These are phyloP conservation scores for Garrulus glandarius DNA, from an alignment of 2,797 vertebrate genomes.

Conservation along the genomic window DNA sequence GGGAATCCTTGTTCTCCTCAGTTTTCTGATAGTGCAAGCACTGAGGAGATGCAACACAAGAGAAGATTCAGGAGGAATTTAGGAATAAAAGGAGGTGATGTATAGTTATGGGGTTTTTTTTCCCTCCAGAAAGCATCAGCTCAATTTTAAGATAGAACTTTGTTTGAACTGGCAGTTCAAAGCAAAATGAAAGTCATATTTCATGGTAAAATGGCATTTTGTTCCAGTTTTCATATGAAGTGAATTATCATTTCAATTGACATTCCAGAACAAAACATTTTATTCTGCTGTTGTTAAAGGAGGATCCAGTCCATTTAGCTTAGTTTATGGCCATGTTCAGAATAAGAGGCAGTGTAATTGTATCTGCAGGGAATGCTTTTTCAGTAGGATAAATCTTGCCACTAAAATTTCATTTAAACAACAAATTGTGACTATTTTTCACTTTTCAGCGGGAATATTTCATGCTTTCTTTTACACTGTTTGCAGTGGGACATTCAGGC, in stretches of 20 bases:
- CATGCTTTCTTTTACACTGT: neutral
- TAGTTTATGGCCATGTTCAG: neutral
- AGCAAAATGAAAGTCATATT: neutral
- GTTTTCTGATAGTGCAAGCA: neutral
- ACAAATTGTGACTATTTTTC: neutral
- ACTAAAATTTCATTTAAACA: neutral
- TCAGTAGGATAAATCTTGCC: neutral
- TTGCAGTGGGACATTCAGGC: neutral
- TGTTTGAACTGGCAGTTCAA: neutral
- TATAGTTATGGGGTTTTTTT: rapidly evolving
- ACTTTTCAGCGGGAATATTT: neutral
- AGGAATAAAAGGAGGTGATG: neutral
- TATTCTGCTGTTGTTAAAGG: neutral
- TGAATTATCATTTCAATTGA: neutral
- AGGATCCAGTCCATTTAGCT: neutral
- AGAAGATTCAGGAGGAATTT: neutral
- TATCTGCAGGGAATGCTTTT: neutral
- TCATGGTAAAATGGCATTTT: neutral
- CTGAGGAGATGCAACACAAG: neutral
- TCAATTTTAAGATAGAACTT: neutral
- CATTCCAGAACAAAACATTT: neutral
- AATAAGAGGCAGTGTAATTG: neutral
- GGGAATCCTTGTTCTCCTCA: neutral
- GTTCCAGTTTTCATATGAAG: neutral
- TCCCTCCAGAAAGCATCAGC: neutral